A percentile compares a stretch with the other conserved stretches of the same genome.
Evolutionary conservation across 2,888 invertebrate species (phyloP).

Genomic region (Quadroppia sp.): DNA sequence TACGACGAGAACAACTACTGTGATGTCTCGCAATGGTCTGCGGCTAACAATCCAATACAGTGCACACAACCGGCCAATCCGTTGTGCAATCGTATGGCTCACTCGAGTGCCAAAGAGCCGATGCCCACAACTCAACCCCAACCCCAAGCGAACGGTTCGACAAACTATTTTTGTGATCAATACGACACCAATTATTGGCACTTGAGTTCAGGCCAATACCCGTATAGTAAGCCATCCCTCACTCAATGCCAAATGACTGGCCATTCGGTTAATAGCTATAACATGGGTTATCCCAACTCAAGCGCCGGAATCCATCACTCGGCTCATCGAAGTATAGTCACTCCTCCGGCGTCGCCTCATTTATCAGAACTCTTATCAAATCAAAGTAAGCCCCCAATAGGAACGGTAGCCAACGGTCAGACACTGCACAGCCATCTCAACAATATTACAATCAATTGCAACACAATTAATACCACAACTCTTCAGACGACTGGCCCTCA

Average conservation of each 20-base stretch:
- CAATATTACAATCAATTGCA: constrained; percentile 25
- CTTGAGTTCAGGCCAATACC: constrained; percentile 11
- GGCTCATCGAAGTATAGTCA: constrained; percentile 7
- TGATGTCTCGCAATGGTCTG: constrained; percentile 4
- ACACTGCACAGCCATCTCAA: constrained; percentile 16
- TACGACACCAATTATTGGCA: constrained; percentile 22
- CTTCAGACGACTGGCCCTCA: background rate
- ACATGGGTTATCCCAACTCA: constrained; percentile 18
- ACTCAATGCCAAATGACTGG: background rate
- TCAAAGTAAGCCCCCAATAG: constrained; percentile 15
- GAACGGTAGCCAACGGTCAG: background rate
- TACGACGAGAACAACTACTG: constrained; percentile 20
- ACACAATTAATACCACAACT: constrained; percentile 10
- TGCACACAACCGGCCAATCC: background rate
- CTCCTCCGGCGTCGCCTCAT: constrained; percentile 25
- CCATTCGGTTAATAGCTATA: constrained; percentile 25
- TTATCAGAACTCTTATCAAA: constrained; percentile 18
- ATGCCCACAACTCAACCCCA: background rate
- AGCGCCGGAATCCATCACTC: background rate
- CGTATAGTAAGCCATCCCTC: background rate
- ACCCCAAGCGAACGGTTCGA: constrained; percentile 10
- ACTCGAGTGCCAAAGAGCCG: constrained; percentile 28
- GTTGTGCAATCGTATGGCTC: constrained; percentile 16
- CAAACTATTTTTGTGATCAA: constrained; percentile 31
- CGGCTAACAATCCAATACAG: background rate